Base-by-base conservation (phyloP, 2,113 vertebrate genomes). In the Syngnathoides biaculeatus region DNA sequence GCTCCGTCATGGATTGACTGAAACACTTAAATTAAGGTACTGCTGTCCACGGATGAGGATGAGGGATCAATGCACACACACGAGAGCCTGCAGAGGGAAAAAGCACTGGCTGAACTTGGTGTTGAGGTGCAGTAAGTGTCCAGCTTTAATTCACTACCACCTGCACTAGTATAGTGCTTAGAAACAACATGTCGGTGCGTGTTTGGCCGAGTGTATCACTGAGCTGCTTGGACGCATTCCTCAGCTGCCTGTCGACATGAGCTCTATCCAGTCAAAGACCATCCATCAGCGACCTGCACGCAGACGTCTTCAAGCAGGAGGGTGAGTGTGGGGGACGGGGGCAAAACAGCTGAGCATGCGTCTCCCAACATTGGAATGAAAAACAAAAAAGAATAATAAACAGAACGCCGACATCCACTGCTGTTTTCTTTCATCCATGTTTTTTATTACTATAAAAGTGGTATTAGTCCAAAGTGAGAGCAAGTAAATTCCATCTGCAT, bases 401-500 rank as follows among this genome's bases (percentile, higher is more conserved):
- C 30, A 65, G 70, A 62, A 71, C 19, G 67, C 59, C 26, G 56
- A 62, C 66, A 65, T 72, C 56, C n/a, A 64, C 69, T 53, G 70
- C 60, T 73, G 55, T 26, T n/a, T 72, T 77, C 60, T 71, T 75
- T 79, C 47, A 19, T 69, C 65, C 48, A 50, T 22, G 20, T 65
- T 75, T 35, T 35, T 35, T 73, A 65, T 66, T 43, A 67, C 40
- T 74, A 79, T 84, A 75, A 75, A 80, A 74, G 71, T 57, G 69
- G 64, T 84, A 84, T 78, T 45, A 73, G 78, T 75, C 73, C 67
- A 80, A 68, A 83, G 70, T 42, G 12, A 76, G 72, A 79, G 73
- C 67, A 45, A 85, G 73, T 88, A 69, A 81, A 83, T 84, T 78
- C 68, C 75, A 80, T 87, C 85, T 60, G 74, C 77, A 47, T 82